Evolutionary conservation across 2,888 invertebrate genomes (phyloP), one percentile per base, ranked within the genome.

Genomic region (Acronicta aceris): DNA sequence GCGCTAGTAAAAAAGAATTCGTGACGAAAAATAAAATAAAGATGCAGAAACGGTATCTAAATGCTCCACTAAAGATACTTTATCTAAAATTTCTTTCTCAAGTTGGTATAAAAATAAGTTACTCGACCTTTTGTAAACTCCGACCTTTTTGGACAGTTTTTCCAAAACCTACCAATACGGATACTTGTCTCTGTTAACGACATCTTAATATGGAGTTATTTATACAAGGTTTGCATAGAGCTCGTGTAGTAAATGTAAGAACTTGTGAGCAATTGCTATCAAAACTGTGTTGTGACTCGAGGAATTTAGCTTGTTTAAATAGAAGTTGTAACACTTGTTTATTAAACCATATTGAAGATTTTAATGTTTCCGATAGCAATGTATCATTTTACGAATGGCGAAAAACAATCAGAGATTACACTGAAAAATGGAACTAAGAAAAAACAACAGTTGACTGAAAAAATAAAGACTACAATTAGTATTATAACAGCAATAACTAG

Each of bases 151-250:
- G 36, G 36, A 40, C 15, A 40, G 38, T 49, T 21, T 49, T 49
- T 36, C 38, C 45, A 25, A 45, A 45, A 27, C 25, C 25, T n/a
- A 27, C n/a, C n/a, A 45, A 45, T 45, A 45, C n/a, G 27, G 25
- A 45, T 27, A 45, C 45, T 8, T 45, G 45, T 45, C n/a, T 27
- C 13, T 45, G 45, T 27, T 45, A 27, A 7, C 45, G 25, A 7
- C 36, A 48, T 49, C 5, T 3, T 15, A 49, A 49, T 49, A 49
- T 49, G 9, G 49, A 49, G 4, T 49, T 49, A 49, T 25, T 49
- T 1, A 38, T 49, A 49, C 2, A 49, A 49, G 38, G 9, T 40
- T 7, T 49, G 2, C 49, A 49, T 49, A 49, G 9, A 49, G 49
- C 49, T 38, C 1, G 38, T 9, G n/a, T 49, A 38, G 5, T 49